These are phyloP conservation scores for Plecturocebus donacophilus DNA, from an alignment of 2,113 vertebrate species.

Conservation along the genomic window DNA sequence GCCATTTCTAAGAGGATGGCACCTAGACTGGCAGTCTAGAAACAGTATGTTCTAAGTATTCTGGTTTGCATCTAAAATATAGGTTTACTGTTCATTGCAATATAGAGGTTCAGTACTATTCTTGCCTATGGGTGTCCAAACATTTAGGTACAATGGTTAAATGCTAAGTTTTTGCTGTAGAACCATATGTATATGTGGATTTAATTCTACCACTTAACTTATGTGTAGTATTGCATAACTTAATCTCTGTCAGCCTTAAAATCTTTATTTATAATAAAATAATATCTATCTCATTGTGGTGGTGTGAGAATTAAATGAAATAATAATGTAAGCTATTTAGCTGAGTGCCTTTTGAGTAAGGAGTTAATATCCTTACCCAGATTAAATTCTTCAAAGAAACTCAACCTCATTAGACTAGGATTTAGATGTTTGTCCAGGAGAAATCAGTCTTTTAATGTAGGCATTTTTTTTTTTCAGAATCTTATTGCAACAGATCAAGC, in stretches of 20 bases:
- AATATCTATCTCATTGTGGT: neutral
- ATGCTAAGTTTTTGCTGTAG: neutral
- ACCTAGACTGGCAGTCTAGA: neutral
- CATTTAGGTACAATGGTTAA: neutral
- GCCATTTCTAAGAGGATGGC: neutral
- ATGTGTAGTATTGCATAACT: neutral
- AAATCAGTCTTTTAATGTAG: conserved; percentile 38
- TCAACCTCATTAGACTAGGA: conserved; percentile 4
- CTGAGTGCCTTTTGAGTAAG: neutral
- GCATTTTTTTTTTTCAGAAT: conserved; percentile 25
- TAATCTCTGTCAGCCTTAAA: neutral
- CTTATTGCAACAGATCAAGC: neutral
- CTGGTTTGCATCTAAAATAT: neutral
- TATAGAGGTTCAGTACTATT: neutral
- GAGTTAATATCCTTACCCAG: conserved; percentile 18
- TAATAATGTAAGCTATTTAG: neutral
- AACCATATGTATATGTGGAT: neutral
- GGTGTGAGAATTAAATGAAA: neutral
- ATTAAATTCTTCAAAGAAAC: conserved; percentile 28
- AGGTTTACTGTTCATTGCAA: neutral
- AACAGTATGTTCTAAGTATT: neutral
- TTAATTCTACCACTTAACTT: neutral
- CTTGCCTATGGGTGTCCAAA: neutral
- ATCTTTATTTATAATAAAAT: neutral
- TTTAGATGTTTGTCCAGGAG: conserved; percentile 18